Evolutionary conservation across 1,140 invertebrate species (phyloP), one percentile per base, ranked within the genome.

Genomic region (Nylanderia fulva): DNA sequence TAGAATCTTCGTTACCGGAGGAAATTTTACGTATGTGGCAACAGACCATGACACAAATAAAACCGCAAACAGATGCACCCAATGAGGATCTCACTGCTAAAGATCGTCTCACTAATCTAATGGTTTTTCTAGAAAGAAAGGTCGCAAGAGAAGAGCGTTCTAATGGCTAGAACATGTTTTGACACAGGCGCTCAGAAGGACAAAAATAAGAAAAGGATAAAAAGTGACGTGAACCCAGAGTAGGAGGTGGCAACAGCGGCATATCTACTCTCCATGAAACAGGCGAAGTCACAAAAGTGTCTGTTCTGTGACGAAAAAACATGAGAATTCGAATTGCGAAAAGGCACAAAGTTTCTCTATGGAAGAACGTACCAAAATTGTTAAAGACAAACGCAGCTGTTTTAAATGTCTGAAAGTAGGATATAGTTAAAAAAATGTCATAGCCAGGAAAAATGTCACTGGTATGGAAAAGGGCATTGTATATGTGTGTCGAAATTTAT

Each of bases 91-190:
- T 66, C 6, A 69, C n/a, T 0, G 64, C 42, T 0, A 89, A 85
- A 2, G 69, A 80, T 9, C 80, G 84, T 29, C 74, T 91, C 1
- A 76, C 61, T 0, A 45, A 76, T 4, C 11, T 93, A 15, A 82
- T 93, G 68, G 42, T 21, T 21, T 93, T 93, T 85, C 48, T 93
- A 2, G 60, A 83, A 79, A 36, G 13, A n/a, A 84, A 92, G 61
- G 90, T 93, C 5, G 69, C 91, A 52, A 79, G 75, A 11, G 88
- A 93, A 56, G 74, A 91, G 29, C 29, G 88, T 18, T 88, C 48
- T 69, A 0, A 83, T 93, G 54, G 87, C 89, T 3, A 71, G 72
- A 7, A 13, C 24, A 1, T 24, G 86, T 52, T 58, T 91, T 87
- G 71, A 56, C 39, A 33, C 2, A 84, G 61, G 56, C 18, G 15